Base-by-base conservation (phyloP, 2,113 vertebrate genomes). In the Channa argus region DNA sequence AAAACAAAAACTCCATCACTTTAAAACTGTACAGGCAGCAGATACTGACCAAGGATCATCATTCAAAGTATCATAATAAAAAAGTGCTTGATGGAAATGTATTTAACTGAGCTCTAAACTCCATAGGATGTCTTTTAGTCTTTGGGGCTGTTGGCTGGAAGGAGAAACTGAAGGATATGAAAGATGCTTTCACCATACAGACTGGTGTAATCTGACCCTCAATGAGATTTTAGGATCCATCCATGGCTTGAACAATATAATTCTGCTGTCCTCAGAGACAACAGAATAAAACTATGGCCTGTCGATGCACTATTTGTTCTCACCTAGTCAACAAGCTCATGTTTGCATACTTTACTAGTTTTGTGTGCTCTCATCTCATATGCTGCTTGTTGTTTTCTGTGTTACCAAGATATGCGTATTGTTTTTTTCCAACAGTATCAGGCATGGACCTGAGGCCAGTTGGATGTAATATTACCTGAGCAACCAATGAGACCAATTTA, bases 401-500 rank as follows among this genome's bases (percentile, higher is more conserved):
- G 51, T 77, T 61, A 72, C 47, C 36, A 24, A 43, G 51, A 80
- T 79, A 64, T 79, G 9, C 60, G 24, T 24, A 24, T 24, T 24
- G 24, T 74, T 78, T 70, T 64, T 34, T 58, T 59, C 54, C 6
- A 77, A 87, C 87, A 89, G 88, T 88, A 81, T 88, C 85, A 85
- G 85, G 68, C 86, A 74, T 41, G 41, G 55, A 49, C 84, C 90
- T 65, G 70, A 61, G 75, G 90, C 83, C 72, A 71, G 68, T 38
- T 54, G 43, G 83, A 89, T 89, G 79, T 89, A 86, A 78, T 82
- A 86, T 93, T 92, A 91, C 91, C 72, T 74, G 83, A 86, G 86
- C 79, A 88, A 85, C 88, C 83, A 84, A 82, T 87, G 79, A 88
- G 86, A 74, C 88, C 89, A 91, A 92, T 93, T 93, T 92, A 92